These are phyloP conservation scores for Perithous albicinctus DNA, from an alignment of 2,888 invertebrate genomes.

Conservation along the genomic window DNA sequence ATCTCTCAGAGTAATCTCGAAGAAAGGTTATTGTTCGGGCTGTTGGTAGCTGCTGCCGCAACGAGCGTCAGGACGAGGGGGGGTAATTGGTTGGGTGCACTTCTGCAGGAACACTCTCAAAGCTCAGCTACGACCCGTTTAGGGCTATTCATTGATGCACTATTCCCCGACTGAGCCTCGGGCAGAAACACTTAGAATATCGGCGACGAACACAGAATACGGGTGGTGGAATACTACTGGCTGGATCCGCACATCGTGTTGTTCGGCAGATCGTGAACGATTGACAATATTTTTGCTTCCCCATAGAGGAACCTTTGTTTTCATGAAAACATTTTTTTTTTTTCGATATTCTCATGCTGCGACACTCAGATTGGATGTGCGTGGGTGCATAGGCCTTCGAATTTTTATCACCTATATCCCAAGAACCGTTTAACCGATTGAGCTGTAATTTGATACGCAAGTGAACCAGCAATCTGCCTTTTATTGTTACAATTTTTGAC, in stretches of 20 bases:
- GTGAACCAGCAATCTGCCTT: no score
- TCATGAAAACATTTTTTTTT: background rate
- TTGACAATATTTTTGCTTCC: background rate
- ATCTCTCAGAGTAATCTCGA: conserved; percentile 66
- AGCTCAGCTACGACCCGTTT: conserved; percentile 48
- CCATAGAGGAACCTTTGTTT: no score
- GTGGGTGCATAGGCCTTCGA: no score
- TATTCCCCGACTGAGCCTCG: conserved; percentile 30
- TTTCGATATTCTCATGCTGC: background rate
- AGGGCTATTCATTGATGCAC: conserved; percentile 41
- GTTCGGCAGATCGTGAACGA: background rate
- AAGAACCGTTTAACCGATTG: no score
- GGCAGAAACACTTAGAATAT: conserved; percentile 54
- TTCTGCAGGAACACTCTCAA: conserved; percentile 54
- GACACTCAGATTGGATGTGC: no score
- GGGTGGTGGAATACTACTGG: background rate
- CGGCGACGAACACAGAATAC: conserved; percentile 15
- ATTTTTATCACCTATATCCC: no score
- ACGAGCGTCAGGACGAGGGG: conserved; percentile 1
- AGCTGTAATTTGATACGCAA: no score
- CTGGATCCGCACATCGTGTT: background rate
- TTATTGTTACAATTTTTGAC: no score
- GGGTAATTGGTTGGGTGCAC: conserved; percentile 63
- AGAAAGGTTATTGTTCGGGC: conserved; percentile 65
- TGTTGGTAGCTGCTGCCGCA: conserved; percentile 52